A percentile compares a stretch with the other conserved stretches of the same genome.
These are phyloP conservation scores for Paratrypauchen microcephalus DNA, from an alignment of 2,797 vertebrate species.

Conservation along the genomic window DNA sequence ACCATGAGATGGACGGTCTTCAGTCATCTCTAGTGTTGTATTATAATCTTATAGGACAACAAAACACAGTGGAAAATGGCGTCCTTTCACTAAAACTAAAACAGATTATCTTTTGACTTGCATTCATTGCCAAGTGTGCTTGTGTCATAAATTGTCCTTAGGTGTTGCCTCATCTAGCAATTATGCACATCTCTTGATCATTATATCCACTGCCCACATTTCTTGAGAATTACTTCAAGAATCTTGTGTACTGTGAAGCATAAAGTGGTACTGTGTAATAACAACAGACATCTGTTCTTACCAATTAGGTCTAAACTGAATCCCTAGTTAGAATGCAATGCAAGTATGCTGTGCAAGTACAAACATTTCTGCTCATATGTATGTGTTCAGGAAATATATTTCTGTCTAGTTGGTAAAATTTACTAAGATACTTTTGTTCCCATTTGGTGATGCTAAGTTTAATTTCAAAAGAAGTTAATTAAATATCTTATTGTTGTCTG, in stretches of 20 bases:
- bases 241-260: slow-evolving; percentile 18
- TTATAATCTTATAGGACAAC: slow-evolving; percentile 32
- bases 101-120: not conserved
- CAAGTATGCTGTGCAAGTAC: slow-evolving; percentile 48
- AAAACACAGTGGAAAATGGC: slow-evolving; percentile 44
- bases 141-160: not conserved
- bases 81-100: slow-evolving; percentile 26
- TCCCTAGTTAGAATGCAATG: slow-evolving; percentile 51
- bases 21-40: slow-evolving; percentile 16
- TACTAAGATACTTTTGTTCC: not conserved
- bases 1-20: not conserved
- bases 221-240: slow-evolving; percentile 10
- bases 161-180: not conserved
- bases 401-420: not conserved
- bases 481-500: not conserved
- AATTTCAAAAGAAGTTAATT: not conserved
- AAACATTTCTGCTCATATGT: too few species aligned
- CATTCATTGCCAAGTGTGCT: slow-evolving; percentile 33
- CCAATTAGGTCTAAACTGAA: slow-evolving; percentile 26
- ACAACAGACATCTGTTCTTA: slow-evolving; percentile 48
- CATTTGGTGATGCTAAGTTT: not conserved
- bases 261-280: slow-evolving; percentile 27
- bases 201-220: slow-evolving; percentile 14
- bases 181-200: not conserved
- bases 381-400: not conserved